Evolutionary conservation across 1,140 invertebrate species (phyloP), one percentile per base, ranked within the genome.

Genomic region (Ooceraea biroi): DNA sequence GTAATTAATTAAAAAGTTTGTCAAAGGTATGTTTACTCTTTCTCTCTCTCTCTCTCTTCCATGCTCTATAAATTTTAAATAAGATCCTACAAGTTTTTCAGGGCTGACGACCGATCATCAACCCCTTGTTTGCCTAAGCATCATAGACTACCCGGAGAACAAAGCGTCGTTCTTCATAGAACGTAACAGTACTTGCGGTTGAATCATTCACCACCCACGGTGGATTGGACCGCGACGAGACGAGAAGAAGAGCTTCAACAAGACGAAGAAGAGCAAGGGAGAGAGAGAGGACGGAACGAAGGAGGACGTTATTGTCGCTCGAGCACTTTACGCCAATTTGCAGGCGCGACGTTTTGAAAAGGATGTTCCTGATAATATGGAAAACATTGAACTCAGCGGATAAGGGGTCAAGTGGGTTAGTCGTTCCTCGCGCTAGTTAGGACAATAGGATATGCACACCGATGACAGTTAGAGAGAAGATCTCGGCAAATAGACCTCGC

Each of bases 291-390:
- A 50, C n/a, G 36, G 50, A 78, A 61, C 22, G 55, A 82, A 71
- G 22, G 77, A 72, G 69, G 48, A 80, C 55, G 87, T 80, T 77
- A 74, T 46, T 76, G 82, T 83, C 72, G 52, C 50, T 57, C 55
- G 25, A 85, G 84, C 89, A 91, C 90, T 91, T 92, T 91, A 90
- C 84, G 77, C 82, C 89, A 92, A 92, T 92, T 91, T 89, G 88
- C 76, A 65, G 85, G 60, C 85, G 80, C 71, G 83, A 71, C 88
- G 83, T 90, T 86, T 87, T 90, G 90, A 91, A 89, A 90, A 92
- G 90, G 91, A 92, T 92, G 90, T 92, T 77, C 86, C 84, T 89
- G 90, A 91, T 92, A 89, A 89, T 74, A 84, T 83, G 87, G 85
- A 91, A 90, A 90, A 77, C 69, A 83, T 88, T 78, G 87, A 92